These are phyloP conservation scores for Polydesmus complanatus DNA, from an alignment of 2,888 invertebrate species.

Conservation along the genomic window DNA sequence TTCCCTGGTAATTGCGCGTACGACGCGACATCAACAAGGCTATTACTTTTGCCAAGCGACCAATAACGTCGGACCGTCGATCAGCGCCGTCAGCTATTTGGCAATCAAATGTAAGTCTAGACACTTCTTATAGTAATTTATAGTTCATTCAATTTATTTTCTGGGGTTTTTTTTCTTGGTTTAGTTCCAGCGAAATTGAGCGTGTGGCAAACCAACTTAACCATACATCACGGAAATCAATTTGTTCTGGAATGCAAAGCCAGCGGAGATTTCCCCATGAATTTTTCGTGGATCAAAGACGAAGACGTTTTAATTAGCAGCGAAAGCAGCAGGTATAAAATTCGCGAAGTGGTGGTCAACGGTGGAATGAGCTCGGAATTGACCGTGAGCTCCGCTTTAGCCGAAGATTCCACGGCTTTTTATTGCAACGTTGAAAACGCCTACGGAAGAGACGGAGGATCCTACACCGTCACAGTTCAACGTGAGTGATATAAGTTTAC, in stretches of 20 bases:
- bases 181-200: constrained; percentile 17
- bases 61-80: constrained; percentile 15
- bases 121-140: not conserved
- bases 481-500: constrained; percentile 7
- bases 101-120: constrained; percentile 14
- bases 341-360: constrained; percentile 10
- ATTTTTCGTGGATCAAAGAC: constrained; percentile 16
- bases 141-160: no score
- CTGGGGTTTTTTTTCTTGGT: no score
- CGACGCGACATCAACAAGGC: constrained; percentile 6
- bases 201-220: constrained; percentile 11
- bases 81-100: constrained; percentile 12
- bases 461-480: constrained; percentile 16
- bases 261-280: constrained; percentile 17
- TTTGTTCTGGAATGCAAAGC: constrained; percentile 16
- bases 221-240: constrained; percentile 10
- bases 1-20: constrained; percentile 7
- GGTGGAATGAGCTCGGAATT: constrained; percentile 13
- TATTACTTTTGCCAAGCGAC: constrained; percentile 15
- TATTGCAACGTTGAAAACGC: constrained; percentile 17
- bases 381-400: constrained; percentile 10
- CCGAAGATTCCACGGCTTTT: constrained; percentile 12
- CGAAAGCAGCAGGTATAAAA: constrained; percentile 1
- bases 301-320: not conserved
- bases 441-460: constrained; percentile 17